A percentile compares a stretch with the other conserved stretches of the same genome.
Conservation (phyloP, 2,797 vertebrate genomes). For the Crenichthys baileyi region DNA sequence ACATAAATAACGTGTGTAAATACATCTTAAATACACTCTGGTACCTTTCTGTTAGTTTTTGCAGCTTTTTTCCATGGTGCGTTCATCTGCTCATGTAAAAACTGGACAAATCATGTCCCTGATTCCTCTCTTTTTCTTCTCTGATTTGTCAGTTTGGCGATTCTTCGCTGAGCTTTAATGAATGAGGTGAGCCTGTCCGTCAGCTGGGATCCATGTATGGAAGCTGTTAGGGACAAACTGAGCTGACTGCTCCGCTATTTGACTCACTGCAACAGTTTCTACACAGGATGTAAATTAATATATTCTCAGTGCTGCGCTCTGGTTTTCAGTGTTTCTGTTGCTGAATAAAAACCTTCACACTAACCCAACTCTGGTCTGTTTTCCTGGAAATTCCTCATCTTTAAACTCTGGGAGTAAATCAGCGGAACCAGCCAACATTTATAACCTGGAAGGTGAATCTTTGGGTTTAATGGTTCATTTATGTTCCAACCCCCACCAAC, state of each 20-base stretch:
- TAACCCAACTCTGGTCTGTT: neutral
- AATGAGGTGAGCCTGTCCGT: no score
- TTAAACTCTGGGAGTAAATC: no score
- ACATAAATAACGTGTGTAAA: neutral
- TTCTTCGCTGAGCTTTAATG: neutral
- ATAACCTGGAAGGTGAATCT: no score
- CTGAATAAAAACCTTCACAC: neutral
- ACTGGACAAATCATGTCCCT: neutral
- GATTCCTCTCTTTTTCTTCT: neutral
- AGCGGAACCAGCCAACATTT: no score
- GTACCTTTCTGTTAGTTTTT: neutral
- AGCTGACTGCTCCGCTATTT: no score
- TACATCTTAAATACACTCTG: neutral
- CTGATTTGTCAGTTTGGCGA: neutral
- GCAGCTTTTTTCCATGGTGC: neutral
- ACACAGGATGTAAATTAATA: neutral
- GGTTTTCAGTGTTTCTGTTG: constrained; percentile 1
- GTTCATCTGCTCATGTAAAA: neutral
- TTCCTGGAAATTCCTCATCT: neutral
- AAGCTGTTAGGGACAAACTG: neutral
- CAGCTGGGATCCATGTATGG: neutral
- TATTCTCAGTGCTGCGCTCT: neutral
- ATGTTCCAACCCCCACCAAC: no score
- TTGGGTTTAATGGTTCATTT: no score
- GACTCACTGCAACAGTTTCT: neutral